Evolutionary conservation across 2,797 vertebrate species (phyloP).

Genomic region (Sylvia borin): DNA sequence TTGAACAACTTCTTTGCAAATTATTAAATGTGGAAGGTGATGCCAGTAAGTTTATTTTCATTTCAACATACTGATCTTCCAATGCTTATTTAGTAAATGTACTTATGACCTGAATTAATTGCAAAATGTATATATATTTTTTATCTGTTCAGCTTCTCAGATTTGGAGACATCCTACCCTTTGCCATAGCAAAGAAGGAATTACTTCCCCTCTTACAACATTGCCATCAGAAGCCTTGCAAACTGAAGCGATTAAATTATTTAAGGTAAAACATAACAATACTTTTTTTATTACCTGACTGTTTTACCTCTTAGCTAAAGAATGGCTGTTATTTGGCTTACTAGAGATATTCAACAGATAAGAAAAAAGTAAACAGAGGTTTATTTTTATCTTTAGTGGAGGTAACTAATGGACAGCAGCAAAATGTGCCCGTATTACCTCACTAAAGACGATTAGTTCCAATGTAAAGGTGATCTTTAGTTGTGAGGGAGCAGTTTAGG

Average conservation of each 20-base stretch:
- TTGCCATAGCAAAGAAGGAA: slow-evolving; percentile 95
- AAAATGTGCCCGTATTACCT: background rate
- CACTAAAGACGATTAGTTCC: background rate
- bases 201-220: slow-evolving; percentile 90
- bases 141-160: slow-evolving; percentile 82
- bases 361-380: background rate
- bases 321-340: background rate
- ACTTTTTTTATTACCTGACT: background rate
- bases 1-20: slow-evolving; percentile 93
- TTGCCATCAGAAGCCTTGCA: slow-evolving; percentile 94
- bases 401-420: background rate
- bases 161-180: slow-evolving; percentile 91
- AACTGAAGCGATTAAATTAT: slow-evolving; percentile 96
- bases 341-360: background rate
- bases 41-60: slow-evolving; percentile 79
- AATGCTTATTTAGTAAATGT: background rate
- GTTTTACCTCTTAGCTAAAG: background rate
- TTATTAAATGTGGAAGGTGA: slow-evolving; percentile 89
- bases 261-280: slow-evolving; percentile 84
- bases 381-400: background rate
- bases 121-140: background rate
- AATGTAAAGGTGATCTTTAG: background rate
- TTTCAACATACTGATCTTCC: background rate
- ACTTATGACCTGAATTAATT: background rate
- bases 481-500: background rate